Evolutionary conservation across 2,797 vertebrate species (phyloP).

Genomic region (Pristis pectinata): DNA sequence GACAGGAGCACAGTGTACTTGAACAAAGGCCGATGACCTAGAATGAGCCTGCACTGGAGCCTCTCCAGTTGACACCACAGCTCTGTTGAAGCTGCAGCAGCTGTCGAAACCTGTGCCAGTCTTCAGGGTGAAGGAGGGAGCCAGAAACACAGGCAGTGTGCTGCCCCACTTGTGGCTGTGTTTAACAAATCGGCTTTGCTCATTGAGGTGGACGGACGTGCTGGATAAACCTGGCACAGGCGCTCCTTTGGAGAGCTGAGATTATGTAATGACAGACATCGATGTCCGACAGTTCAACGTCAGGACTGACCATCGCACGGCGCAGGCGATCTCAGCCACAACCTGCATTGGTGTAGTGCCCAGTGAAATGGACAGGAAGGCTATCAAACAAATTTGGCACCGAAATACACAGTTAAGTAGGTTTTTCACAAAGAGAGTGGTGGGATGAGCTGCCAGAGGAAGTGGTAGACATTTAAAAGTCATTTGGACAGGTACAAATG

Average conservation of each 20-base stretch:
- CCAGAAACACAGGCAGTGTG: neutral
- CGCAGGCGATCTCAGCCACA: neutral
- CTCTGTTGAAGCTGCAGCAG: neutral
- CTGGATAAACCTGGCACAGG: too few species aligned
- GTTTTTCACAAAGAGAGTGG: too few species aligned
- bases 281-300: neutral
- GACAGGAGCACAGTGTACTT: too few species aligned
- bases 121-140: neutral
- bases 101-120: neutral
- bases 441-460: too few species aligned
- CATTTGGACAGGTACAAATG: neutral
- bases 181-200: neutral
- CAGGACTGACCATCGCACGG: neutral
- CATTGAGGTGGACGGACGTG: neutral
- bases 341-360: neutral
- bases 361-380: neutral
- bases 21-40: neutral
- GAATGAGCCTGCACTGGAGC: neutral
- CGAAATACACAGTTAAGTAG: neutral
- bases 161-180: too few species aligned
- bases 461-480: too few species aligned
- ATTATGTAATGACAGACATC: neutral
- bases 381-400: neutral
- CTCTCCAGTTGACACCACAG: neutral
- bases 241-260: neutral